These are phyloP conservation scores for Athetis lepigone DNA, from an alignment of 2,888 invertebrate genomes.

Conservation along the genomic window DNA sequence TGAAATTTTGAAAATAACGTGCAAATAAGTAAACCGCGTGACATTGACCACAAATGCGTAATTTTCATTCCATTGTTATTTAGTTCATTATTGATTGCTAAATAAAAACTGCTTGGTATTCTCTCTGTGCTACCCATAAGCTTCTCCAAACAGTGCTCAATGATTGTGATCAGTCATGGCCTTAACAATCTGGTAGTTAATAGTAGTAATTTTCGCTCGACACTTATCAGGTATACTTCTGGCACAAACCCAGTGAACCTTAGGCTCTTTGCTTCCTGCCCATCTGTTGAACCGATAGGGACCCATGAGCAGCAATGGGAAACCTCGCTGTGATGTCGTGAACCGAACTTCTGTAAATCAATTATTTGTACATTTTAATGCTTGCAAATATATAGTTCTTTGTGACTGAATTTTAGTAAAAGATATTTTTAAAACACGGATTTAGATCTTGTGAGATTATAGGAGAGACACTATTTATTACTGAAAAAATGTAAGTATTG, in stretches of 20 bases:
- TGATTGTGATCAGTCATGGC: slow-evolving; percentile 26
- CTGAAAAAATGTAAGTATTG: no score
- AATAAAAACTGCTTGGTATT: no score
- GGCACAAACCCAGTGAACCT: slow-evolving; percentile 62
- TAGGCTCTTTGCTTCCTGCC: slow-evolving; percentile 50
- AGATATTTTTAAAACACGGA: no score
- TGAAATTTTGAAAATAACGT: no score
- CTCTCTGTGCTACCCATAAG: no score
- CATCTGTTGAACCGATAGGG: slow-evolving; percentile 64
- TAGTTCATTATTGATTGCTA: no score
- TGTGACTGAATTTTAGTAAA: no score
- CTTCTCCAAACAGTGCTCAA: background rate
- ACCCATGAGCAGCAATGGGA: slow-evolving; percentile 57
- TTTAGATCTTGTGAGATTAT: no score
- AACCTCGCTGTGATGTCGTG: slow-evolving; percentile 13
- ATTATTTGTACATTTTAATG: background rate
- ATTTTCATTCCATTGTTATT: no score
- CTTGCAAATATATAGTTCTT: background rate
- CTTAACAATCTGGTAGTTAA: slow-evolving; percentile 20
- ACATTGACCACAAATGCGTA: no score
- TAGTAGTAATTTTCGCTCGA: slow-evolving; percentile 36
- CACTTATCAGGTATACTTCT: slow-evolving; percentile 7
- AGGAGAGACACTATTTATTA: no score
- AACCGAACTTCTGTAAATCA: slow-evolving; percentile 16
- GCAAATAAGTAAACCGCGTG: no score